Evolutionary conservation across 2,797 vertebrate genomes (phyloP).

Genomic region (Danio jaintianensis): DNA sequence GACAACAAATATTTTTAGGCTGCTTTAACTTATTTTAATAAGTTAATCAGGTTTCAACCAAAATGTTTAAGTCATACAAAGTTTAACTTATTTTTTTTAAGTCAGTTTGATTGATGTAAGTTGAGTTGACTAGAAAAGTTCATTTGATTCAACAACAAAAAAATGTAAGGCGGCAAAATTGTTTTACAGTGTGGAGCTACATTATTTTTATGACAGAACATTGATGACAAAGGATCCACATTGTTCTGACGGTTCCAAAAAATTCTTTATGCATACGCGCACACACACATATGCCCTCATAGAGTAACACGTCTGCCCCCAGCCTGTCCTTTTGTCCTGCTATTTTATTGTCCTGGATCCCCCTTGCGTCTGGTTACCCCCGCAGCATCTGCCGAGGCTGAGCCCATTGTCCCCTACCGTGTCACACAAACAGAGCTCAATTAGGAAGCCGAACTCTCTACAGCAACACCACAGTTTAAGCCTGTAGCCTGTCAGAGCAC

Average conservation of each 20-base stretch:
- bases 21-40: too few relatives aligned
- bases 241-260: background rate
- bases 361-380: constrained; percentile 64
- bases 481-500: constrained; percentile 72
- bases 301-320: constrained; percentile 32
- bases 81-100: too few relatives aligned
- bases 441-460: constrained; percentile 69
- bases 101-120: too few relatives aligned
- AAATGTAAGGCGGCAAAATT: too few relatives aligned
- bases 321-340: constrained; percentile 62
- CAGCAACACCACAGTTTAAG: constrained; percentile 72
- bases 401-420: constrained; percentile 72
- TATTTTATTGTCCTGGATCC: constrained; percentile 67
- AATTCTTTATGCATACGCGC: constrained; percentile 35
- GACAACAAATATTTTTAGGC: too few relatives aligned
- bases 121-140: too few relatives aligned
- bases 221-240: constrained; percentile 18
- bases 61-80: too few relatives aligned
- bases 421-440: constrained; percentile 74
- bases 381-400: constrained; percentile 73
- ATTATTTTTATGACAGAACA: background rate
- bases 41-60: too few relatives aligned
- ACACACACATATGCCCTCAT: constrained; percentile 27
- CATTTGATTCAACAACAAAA: too few relatives aligned
- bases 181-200: background rate